These are phyloP conservation scores for Hoplostethus atlanticus DNA, from an alignment of 2,797 vertebrate genomes.

Conservation along the genomic window DNA sequence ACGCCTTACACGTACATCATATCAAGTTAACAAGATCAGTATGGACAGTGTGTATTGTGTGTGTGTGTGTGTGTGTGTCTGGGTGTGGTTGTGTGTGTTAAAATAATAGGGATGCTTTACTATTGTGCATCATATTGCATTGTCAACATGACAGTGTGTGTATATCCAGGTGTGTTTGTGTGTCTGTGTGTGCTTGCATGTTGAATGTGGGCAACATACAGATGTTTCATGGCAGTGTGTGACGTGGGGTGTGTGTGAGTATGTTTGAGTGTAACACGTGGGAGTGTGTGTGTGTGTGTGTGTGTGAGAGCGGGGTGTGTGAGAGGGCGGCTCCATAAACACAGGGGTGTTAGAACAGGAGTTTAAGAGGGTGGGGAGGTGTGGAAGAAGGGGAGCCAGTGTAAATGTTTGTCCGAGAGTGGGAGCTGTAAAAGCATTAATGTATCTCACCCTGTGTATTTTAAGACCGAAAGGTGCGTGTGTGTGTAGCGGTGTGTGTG, in stretches of 20 bases:
- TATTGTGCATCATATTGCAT: too few relatives aligned
- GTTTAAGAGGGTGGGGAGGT: slow-evolving; percentile 58
- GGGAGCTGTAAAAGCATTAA: slow-evolving; percentile 48
- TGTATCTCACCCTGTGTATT: slow-evolving; percentile 34
- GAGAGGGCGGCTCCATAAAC: slow-evolving; percentile 54
- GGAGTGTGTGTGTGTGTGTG: slow-evolving; percentile 19
- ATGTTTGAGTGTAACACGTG: slow-evolving; percentile 21
- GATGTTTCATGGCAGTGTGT: slow-evolving; percentile 10
- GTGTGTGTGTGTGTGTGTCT: background rate
- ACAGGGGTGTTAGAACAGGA: slow-evolving; percentile 35
- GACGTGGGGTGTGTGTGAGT: slow-evolving; percentile 23
- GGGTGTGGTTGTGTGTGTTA: background rate
- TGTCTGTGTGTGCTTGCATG: slow-evolving; percentile 3
- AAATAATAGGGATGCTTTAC: too few relatives aligned
- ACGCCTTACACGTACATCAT: too few relatives aligned
- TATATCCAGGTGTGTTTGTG: background rate
- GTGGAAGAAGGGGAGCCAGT: slow-evolving; percentile 44
- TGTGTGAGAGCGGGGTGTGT: slow-evolving; percentile 14
- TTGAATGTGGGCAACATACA: background rate
- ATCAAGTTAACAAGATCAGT: too few relatives aligned
- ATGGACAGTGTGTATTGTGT: too few relatives aligned
- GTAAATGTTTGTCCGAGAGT: slow-evolving; percentile 57
- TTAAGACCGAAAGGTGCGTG: slow-evolving; percentile 6
- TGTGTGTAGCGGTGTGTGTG: slow-evolving; percentile 22
- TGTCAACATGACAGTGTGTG: background rate